phyloP scores from a whole-genome alignment of 1,140 invertebrate species.

The Pollicipes pollicipes region DNA sequence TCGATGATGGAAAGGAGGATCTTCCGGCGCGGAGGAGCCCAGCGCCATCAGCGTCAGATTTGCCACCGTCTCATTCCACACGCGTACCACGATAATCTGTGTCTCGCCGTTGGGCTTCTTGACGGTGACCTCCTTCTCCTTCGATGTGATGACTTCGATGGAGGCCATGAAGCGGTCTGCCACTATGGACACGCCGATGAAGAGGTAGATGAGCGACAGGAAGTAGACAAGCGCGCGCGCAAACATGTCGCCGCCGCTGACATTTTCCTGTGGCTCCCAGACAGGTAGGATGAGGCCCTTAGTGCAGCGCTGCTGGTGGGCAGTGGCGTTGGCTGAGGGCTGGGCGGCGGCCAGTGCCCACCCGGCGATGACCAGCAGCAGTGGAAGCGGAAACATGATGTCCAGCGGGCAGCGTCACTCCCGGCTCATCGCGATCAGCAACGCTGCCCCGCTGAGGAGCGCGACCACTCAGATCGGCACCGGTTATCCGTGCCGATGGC shows the following conservation, averaged over 20 bases:
- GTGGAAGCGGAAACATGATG: constrained; percentile 10
- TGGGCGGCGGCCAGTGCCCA: not conserved
- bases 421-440: too few species aligned
- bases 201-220: constrained; percentile 70
- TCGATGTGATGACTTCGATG: constrained; percentile 97
- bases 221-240: constrained; percentile 80
- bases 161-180: constrained; percentile 97
- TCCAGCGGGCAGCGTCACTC: too few species aligned
- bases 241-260: constrained; percentile 43
- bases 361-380: constrained; percentile 10
- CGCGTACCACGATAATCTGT: constrained; percentile 63
- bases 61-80: constrained; percentile 92
- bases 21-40: constrained; percentile 96
- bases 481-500: too few species aligned
- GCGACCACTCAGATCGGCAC: too few species aligned
- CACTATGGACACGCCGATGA: constrained; percentile 95
- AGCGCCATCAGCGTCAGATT: constrained; percentile 91
- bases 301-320: constrained; percentile 38
- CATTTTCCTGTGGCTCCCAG: constrained; percentile 56
- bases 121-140: constrained; percentile 77
- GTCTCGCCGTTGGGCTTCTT: constrained; percentile 58
- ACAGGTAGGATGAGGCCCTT: constrained; percentile 63
- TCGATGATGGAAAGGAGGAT: constrained; percentile 94
- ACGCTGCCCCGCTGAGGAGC: too few species aligned
- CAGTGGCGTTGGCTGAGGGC: constrained; percentile 9